Evolutionary conservation across 1,140 invertebrate genomes (phyloP), one percentile per base, ranked within the genome.

Genomic region (Drosophila ironensis): DNA sequence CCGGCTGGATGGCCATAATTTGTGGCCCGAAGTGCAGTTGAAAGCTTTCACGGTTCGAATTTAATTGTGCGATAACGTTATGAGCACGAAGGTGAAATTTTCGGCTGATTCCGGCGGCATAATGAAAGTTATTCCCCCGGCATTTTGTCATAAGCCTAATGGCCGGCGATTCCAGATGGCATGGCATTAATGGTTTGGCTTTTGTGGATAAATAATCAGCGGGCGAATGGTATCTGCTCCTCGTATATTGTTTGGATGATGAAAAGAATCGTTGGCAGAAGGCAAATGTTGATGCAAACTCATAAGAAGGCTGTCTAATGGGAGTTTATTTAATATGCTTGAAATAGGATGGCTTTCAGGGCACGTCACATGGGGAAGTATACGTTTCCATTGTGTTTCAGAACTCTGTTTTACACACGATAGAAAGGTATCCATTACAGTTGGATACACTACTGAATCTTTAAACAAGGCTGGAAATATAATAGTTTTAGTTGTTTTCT

Each of bases 11-110:
- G n/a, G 59, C 46, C 41, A 75, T 76, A 76, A 81, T 81, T 72
- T 56, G 64, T 60, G 53, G 38, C 42, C 33, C 44, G 52, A 48
- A 80, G 47, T 77, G 70, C 73, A 72, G 61, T 54, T 61, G 61
- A 38, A 57, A 48, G 40, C 47, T 53, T 57, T 42, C 40, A 17
- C 37, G 35, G 11, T 73, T 56, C 46, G 57, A 50, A 54, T 82
- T 81, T 82, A 81, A 81, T 81, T 82, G 77, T 76, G 77, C 60
- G 76, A 69, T 54, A 66, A 82, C 72, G 74, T 76, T 76, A 82
- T 82, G 77, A 57, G 56, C 71, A 75, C 71, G 76, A 63, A 63
- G 60, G 60, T 63, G 42, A 48, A 63, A 48, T 44, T 7, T 6
- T 61, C 30, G 42, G 59, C 24, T 60, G 50, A 24, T 42, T 42